A percentile compares a stretch with the other conserved stretches of the same genome.
Conservation (phyloP, 2,888 invertebrate species). For the Troides aeacus region DNA sequence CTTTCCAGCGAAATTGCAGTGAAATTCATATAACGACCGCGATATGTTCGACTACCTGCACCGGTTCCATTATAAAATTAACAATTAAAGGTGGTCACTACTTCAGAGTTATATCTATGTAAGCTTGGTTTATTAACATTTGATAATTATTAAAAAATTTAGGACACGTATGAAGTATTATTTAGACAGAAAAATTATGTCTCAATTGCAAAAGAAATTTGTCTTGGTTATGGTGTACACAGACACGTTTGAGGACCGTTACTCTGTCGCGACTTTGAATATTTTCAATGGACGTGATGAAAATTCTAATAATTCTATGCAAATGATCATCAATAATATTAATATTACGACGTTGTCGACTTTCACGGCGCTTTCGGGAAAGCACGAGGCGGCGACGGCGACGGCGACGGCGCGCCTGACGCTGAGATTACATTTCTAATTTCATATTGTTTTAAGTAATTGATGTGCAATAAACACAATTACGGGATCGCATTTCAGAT, state of each 20-base stretch:
- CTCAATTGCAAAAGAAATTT: conserved; percentile 49
- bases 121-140: too few relatives aligned
- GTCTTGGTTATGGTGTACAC: conserved; percentile 53
- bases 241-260: conserved; percentile 60
- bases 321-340: conserved; percentile 35
- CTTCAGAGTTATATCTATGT: too few relatives aligned
- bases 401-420: conserved; percentile 20
- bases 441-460: conserved; percentile 9
- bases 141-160: neutral
- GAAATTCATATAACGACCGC: conserved; percentile 69
- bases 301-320: conserved; percentile 53
- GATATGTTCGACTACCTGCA: conserved; percentile 42
- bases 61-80: conserved; percentile 27
- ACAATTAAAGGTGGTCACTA: neutral
- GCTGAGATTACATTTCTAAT: conserved; percentile 31
- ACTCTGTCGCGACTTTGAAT: conserved; percentile 56
- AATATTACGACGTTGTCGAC: neutral
- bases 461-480: conserved; percentile 1
- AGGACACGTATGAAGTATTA: neutral
- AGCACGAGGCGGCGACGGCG: neutral
- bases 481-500: conserved; percentile 37
- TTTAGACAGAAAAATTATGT: neutral
- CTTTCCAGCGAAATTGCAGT: conserved; percentile 70
- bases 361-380: conserved; percentile 1
- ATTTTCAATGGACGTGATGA: conserved; percentile 55